Evolutionary conservation across 2,113 vertebrate genomes (phyloP).

Genomic region (Scytalopus superciliaris): DNA sequence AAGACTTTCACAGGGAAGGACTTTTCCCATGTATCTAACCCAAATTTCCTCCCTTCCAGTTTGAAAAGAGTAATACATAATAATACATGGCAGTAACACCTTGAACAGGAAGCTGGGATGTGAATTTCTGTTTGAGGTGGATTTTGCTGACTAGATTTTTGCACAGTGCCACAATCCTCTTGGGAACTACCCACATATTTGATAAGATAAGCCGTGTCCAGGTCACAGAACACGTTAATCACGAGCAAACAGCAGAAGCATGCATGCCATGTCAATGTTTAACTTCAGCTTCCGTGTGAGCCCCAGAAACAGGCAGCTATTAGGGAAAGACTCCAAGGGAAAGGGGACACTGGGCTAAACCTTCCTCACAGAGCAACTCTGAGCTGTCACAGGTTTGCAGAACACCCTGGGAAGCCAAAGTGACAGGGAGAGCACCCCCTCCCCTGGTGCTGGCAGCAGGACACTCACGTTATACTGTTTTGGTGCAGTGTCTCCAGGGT

Average conservation of each 20-base stretch:
- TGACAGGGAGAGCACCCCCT: background rate
- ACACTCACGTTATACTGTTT: conserved; percentile 97
- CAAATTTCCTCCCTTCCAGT: background rate
- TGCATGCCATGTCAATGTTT: background rate
- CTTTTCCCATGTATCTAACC: background rate
- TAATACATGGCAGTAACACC: background rate
- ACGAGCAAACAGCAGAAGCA: background rate
- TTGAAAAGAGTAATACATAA: background rate
- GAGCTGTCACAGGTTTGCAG: background rate
- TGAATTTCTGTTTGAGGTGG: background rate
- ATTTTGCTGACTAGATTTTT: background rate
- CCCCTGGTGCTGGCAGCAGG: accelerated
- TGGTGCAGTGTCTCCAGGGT: conserved; percentile 97
- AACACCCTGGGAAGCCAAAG: background rate
- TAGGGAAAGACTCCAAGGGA: background rate
- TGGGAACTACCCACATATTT: background rate
- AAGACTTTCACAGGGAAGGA: background rate
- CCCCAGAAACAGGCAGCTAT: background rate
- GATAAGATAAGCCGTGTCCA: background rate
- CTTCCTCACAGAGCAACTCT: accelerated
- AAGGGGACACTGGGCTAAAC: background rate
- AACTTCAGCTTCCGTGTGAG: background rate
- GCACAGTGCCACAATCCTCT: background rate
- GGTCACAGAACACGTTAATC: background rate
- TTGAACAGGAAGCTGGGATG: background rate